Percentiles rank a stretch among this genome's conserved stretches.
These are phyloP conservation scores for Cherax destructor DNA, from an alignment of 1,140 invertebrate genomes.

Conservation along the genomic window DNA sequence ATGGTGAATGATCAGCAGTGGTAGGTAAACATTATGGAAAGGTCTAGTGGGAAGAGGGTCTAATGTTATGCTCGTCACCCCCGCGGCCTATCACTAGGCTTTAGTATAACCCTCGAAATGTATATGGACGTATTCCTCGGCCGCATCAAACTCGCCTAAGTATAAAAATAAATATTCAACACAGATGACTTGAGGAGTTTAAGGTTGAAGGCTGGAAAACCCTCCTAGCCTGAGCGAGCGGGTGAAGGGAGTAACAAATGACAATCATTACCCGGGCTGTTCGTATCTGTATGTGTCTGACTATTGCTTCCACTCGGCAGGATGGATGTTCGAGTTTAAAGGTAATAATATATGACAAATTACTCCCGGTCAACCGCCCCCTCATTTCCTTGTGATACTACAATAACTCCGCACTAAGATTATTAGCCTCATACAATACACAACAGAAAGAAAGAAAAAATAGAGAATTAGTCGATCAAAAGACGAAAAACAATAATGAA, in stretches of 20 bases:
- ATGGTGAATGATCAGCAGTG: conserved; percentile 17
- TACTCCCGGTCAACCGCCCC: background rate
- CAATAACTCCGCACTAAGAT: conserved; percentile 10
- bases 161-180: background rate
- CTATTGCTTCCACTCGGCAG: conserved; percentile 15
- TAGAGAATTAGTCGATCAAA: conserved; percentile 15
- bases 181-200: background rate
- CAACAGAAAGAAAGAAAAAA: background rate
- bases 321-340: background rate
- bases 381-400: conserved; percentile 52
- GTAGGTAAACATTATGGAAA: background rate
- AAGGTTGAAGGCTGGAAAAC: background rate
- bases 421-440: conserved; percentile 23
- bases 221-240: background rate
- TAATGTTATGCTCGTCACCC: background rate
- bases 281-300: conserved; percentile 55
- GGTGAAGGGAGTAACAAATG: background rate
- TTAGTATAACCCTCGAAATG: background rate
- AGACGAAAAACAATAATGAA: background rate
- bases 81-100: background rate
- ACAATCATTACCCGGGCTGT: conserved; percentile 46
- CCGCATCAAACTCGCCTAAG: background rate
- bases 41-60: conserved; percentile 4
- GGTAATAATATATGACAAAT: background rate
- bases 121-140: conserved; percentile 6